phyloP scores from a whole-genome alignment of 2,888 invertebrate genomes.

The Leptinotarsa rubiginosa region DNA sequence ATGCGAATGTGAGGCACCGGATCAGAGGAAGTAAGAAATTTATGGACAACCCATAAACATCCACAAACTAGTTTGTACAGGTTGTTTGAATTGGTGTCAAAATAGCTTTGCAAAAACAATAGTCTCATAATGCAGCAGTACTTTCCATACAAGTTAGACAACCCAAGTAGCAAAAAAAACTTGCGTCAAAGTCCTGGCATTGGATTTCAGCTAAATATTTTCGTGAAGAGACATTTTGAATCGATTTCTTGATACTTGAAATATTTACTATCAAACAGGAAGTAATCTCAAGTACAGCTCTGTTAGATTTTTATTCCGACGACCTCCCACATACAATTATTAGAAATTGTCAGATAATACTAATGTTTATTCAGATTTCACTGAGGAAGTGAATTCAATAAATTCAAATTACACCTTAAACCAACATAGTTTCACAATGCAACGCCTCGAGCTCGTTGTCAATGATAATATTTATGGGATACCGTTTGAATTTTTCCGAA shows the following conservation, averaged over 20 bases:
- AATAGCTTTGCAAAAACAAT: too few species aligned
- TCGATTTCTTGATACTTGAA: background rate
- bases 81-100: too few species aligned
- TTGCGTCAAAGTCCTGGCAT: too few species aligned
- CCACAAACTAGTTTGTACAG: too few species aligned
- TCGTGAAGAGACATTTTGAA: background rate
- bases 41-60: too few species aligned
- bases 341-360: constrained; percentile 2
- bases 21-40: too few species aligned
- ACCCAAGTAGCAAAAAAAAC: too few species aligned
- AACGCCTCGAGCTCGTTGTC: constrained; percentile 20
- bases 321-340: constrained; percentile 9
- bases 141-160: too few species aligned
- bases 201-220: background rate
- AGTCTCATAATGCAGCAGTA: too few species aligned
- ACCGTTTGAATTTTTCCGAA: background rate
- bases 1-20: too few species aligned
- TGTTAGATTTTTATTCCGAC: background rate
- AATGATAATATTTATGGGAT: constrained; percentile 9
- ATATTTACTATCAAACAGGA: background rate
- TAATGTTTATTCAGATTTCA: constrained; percentile 11
- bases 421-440: constrained; percentile 24
- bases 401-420: constrained; percentile 19
- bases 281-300: background rate
- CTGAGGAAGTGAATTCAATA: constrained; percentile 12